Base-by-base conservation (phyloP, 2,797 vertebrate genomes). In the Chiroxiphia lanceolata region DNA sequence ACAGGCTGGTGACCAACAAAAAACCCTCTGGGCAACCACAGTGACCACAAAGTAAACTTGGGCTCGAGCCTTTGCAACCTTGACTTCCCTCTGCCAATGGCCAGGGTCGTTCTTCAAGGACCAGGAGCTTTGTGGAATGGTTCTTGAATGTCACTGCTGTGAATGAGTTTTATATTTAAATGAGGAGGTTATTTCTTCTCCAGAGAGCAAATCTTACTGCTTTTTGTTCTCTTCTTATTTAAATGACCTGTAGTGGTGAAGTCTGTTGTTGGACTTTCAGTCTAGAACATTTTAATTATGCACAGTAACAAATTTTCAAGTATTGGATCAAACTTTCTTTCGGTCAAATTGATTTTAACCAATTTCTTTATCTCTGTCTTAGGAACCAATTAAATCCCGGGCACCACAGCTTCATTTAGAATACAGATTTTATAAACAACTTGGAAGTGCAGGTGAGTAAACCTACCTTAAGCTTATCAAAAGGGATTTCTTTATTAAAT, bases 381-480 rank as follows among this genome's bases (percentile, higher is more conserved):
- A 99, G 99, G 99, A 99, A 98, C 99, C 99, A 96, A 99, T 99
- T 95, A 99, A 99, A 97, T 99, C 99, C 26, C 99, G 99, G 93
- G 99, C 99, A 47, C 99, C 99, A 44, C 99, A 99, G 97, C 98
- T 99, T 95, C 99, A 99, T 98, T 98, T 99, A 98, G 99, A 99
- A 89, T 99, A 99, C 98, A 98, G 99, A 97, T 99, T 99, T 98
- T 99, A 99, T 98, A 99, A 99, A 98, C 99, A 99, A 45, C 98
- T 99, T 51, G 99, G 99, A 96, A 99, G 98, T 91, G 97, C 98
- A 77, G 99, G 99, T 99, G 98, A 98, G 98, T 93, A 67, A 83
- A 83, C 25, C 60, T 76, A 54, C 53, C 50, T 91, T 56, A 31
- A 87, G 13, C 27, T 82, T 82, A 26, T 72, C 53, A 45, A 76